These are phyloP conservation scores for Drosophila trichaetosa DNA, from an alignment of 2,888 invertebrate species.

Conservation along the genomic window DNA sequence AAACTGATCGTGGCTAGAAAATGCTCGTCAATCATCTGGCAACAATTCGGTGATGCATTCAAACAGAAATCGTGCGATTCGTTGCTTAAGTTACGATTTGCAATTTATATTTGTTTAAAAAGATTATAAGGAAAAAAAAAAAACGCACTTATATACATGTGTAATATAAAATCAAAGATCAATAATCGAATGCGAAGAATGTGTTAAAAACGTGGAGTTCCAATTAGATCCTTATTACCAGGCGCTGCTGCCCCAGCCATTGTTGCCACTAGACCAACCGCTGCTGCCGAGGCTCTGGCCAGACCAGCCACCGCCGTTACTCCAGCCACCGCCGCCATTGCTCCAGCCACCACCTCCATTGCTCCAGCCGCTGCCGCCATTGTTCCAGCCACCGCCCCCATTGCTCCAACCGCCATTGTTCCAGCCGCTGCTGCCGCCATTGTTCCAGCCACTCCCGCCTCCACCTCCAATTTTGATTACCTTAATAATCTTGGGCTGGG, in stretches of 20 bases:
- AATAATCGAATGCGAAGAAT: background rate
- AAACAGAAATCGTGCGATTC: constrained; percentile 32
- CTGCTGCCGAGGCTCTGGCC: constrained; percentile 27
- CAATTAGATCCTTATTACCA: constrained; percentile 47
- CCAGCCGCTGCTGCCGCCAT: constrained; percentile 46
- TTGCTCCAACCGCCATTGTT: constrained; percentile 30
- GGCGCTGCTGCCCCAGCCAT: constrained; percentile 41
- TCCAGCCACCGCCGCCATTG: constrained; percentile 21
- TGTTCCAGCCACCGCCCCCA: background rate
- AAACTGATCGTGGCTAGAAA: constrained; percentile 25
- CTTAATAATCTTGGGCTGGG: constrained; percentile 61
- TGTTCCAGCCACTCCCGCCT: constrained; percentile 15
- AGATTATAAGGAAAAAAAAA: constrained; percentile 24
- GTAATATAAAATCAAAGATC: constrained; percentile 31
- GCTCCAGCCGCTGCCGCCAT: constrained; percentile 21
- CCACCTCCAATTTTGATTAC: constrained; percentile 50
- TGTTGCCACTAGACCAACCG: constrained; percentile 45
- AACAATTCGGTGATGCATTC: constrained; percentile 3
- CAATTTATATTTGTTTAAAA: constrained; percentile 42
- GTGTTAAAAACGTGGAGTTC: constrained; percentile 1
- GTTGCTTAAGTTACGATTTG: constrained; percentile 34
- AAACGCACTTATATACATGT: constrained; percentile 18
- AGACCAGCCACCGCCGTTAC: constrained; percentile 21
- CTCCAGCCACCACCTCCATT: constrained; percentile 8
- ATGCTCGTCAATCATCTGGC: constrained; percentile 42